Conservation (phyloP, 2,888 invertebrate species). For the Xanthia togata region DNA sequence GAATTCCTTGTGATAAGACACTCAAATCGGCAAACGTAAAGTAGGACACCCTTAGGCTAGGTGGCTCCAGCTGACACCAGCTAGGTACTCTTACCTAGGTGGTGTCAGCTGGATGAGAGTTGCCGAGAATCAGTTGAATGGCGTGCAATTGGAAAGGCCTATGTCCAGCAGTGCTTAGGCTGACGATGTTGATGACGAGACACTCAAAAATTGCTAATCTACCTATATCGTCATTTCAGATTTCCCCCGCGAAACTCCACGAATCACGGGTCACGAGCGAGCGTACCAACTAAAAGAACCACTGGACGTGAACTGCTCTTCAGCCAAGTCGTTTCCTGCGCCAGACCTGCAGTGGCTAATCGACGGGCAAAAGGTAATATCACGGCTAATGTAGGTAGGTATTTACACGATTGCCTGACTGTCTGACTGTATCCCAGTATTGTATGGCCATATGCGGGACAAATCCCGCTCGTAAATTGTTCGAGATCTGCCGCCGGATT, state of each 20-base stretch:
- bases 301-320: slow-evolving; percentile 86
- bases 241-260: slow-evolving; percentile 85
- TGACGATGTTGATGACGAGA: background rate
- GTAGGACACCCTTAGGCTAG: too few relatives aligned
- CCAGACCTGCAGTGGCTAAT: slow-evolving; percentile 86
- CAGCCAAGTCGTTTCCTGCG: slow-evolving; percentile 85
- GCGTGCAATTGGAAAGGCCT: background rate
- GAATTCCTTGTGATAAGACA: too few relatives aligned
- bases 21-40: too few relatives aligned
- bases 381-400: background rate
- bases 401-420: too few relatives aligned
- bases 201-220: background rate
- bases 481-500: too few relatives aligned
- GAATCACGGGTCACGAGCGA: slow-evolving; percentile 83
- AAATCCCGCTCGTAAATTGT: background rate
- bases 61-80: too few relatives aligned
- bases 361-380: slow-evolving; percentile 82
- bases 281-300: slow-evolving; percentile 77
- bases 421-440: too few relatives aligned
- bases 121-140: background rate
- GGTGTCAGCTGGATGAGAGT: background rate
- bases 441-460: background rate
- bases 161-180: background rate
- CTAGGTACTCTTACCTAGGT: too few relatives aligned
- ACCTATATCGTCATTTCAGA: slow-evolving; percentile 73